These are phyloP conservation scores for Sylvicapra grimmia DNA, from an alignment of 2,113 vertebrate genomes.

Conservation along the genomic window DNA sequence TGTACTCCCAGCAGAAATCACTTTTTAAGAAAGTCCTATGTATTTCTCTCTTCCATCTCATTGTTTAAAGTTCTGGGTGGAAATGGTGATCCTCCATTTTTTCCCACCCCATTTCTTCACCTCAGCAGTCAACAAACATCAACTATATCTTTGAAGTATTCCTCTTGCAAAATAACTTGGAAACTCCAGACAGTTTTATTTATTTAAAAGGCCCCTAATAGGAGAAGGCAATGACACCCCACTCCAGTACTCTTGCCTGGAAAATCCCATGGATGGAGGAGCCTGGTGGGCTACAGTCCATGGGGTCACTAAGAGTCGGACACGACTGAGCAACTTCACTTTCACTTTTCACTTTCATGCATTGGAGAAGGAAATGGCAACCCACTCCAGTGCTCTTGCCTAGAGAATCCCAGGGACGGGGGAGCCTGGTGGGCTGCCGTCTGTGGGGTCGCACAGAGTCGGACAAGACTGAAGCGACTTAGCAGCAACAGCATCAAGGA, in stretches of 20 bases:
- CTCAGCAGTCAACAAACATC: background rate
- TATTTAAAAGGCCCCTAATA: background rate
- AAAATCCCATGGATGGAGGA: no score
- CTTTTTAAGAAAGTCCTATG: background rate
- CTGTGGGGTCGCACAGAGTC: no score
- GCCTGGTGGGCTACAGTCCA: no score
- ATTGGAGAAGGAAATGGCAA: no score
- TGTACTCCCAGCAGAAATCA: background rate
- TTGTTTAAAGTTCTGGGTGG: background rate
- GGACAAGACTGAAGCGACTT: no score
- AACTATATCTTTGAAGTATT: background rate
- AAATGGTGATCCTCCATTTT: background rate
- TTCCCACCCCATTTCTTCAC: background rate
- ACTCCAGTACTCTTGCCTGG: background rate
- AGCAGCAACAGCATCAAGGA: background rate
- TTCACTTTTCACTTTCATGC: no score
- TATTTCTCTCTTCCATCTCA: background rate
- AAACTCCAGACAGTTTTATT: background rate
- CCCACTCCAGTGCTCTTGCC: no score
- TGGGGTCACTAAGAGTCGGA: no score
- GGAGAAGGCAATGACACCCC: background rate
- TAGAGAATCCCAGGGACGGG: no score
- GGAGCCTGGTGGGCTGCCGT: no score
- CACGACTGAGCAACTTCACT: no score
- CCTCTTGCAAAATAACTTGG: background rate